A percentile compares a stretch with the other conserved stretches of the same genome.
Evolutionary conservation across 2,113 vertebrate genomes (phyloP).

Genomic region (Eudyptes chrysolophus): DNA sequence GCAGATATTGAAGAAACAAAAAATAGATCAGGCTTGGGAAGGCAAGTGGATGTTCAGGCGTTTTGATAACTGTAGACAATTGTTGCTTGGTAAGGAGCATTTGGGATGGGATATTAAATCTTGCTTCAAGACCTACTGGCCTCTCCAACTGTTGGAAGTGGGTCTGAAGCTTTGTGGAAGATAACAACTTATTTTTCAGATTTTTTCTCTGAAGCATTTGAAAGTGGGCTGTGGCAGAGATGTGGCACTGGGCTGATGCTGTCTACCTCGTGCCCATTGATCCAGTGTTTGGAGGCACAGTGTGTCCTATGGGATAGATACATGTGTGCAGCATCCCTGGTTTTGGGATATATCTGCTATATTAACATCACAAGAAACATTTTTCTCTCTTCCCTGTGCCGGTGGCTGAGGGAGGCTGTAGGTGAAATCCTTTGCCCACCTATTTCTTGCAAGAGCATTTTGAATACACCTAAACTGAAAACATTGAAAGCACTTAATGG

Average conservation of each 20-base stretch:
- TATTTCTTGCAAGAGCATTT: not conserved
- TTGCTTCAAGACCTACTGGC: not conserved
- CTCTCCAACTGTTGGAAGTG: not conserved
- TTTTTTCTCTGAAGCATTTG: not conserved
- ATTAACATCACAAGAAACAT: not conserved
- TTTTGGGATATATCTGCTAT: not conserved
- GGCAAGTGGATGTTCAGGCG: not conserved
- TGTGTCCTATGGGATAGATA: rapidly evolving
- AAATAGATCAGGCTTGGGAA: not conserved
- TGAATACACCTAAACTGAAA: not conserved
- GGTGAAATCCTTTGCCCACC: not conserved
- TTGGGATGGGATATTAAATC: not conserved
- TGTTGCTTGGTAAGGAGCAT: not conserved
- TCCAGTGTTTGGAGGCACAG: not conserved
- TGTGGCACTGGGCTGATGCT: not conserved
- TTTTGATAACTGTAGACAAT: not conserved
- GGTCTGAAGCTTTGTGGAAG: not conserved
- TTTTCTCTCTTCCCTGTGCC: not conserved
- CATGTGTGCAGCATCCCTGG: not conserved
- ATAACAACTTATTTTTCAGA: not conserved
- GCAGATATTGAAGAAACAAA: not conserved
- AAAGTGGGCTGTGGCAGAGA: not conserved
- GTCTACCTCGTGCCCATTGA: not conserved
- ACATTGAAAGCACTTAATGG: not conserved
- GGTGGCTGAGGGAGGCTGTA: not conserved